Evolutionary conservation across 1,140 invertebrate species (phyloP).

Genomic region (Eubasilissa regina): DNA sequence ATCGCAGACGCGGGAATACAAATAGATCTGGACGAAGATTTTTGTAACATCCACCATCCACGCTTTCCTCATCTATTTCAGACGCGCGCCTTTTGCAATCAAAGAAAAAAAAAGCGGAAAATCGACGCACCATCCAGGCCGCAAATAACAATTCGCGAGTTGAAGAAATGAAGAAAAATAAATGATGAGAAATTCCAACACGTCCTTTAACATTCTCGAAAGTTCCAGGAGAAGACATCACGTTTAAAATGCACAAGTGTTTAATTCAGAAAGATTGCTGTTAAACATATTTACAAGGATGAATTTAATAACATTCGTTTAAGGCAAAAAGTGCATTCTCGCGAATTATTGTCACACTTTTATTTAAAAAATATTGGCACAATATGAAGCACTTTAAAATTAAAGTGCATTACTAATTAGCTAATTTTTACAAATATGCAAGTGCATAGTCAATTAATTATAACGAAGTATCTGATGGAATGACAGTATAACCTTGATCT

Average conservation of each 20-base stretch:
- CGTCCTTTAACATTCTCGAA: too few relatives aligned
- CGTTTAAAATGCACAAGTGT: not conserved
- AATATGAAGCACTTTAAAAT: not conserved
- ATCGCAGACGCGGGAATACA: slow-evolving; percentile 5
- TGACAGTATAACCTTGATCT: slow-evolving; percentile 44
- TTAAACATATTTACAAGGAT: not conserved
- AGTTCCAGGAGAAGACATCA: too few relatives aligned
- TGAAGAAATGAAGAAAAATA: not conserved
- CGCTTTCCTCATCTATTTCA: slow-evolving; percentile 44
- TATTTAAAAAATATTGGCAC: not conserved
- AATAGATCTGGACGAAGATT: slow-evolving; percentile 36
- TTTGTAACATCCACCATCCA: slow-evolving; percentile 47
- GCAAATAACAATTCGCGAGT: slow-evolving; percentile 5
- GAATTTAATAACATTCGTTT: too few relatives aligned
- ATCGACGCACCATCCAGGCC: slow-evolving; percentile 7
- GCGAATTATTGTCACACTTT: slow-evolving; percentile 41
- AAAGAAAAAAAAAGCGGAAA: slow-evolving; percentile 36
- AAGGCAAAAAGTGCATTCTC: not conserved
- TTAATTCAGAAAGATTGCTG: not conserved
- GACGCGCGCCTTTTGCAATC: slow-evolving; percentile 9
- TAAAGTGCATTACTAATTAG: not conserved
- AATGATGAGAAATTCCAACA: not conserved
- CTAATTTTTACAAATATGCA: too few relatives aligned
- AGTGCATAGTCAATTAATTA: too few relatives aligned
- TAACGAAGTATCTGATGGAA: not conserved